Evolutionary conservation across 2,113 vertebrate species (phyloP).

Genomic region (Seriola quinqueradiata): DNA sequence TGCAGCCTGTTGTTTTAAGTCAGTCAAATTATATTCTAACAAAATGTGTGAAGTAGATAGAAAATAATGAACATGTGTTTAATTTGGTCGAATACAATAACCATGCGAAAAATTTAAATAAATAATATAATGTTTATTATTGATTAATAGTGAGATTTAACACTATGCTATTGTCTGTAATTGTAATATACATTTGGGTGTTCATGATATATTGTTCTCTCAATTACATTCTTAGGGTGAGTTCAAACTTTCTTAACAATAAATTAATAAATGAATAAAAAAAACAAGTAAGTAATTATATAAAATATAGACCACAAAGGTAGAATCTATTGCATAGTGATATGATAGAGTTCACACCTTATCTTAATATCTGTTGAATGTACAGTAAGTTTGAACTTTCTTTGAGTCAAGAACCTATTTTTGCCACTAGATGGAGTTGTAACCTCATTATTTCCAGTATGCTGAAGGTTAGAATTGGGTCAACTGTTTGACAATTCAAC

Average conservation of each 20-base stretch:
- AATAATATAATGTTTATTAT: neutral
- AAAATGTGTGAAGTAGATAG: neutral
- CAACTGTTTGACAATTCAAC: neutral
- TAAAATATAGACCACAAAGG: neutral
- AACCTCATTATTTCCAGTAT: neutral
- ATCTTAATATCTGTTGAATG: neutral
- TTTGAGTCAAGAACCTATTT: neutral
- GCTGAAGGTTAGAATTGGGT: neutral
- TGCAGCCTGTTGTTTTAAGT: neutral
- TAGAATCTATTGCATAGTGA: neutral
- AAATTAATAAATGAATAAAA: neutral
- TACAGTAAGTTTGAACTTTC: neutral
- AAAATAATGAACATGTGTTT: neutral
- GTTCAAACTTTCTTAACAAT: neutral
- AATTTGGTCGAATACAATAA: neutral
- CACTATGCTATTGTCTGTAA: neutral
- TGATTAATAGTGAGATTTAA: neutral
- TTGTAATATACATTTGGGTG: neutral
- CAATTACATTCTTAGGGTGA: neutral
- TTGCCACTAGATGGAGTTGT: conserved; percentile 61
- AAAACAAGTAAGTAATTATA: neutral
- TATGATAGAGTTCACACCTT: neutral
- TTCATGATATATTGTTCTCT: neutral
- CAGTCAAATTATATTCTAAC: neutral
- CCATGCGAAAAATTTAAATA: neutral